These are phyloP conservation scores for Bryconaethiops microstoma DNA, from an alignment of 2,797 vertebrate species.

Conservation along the genomic window DNA sequence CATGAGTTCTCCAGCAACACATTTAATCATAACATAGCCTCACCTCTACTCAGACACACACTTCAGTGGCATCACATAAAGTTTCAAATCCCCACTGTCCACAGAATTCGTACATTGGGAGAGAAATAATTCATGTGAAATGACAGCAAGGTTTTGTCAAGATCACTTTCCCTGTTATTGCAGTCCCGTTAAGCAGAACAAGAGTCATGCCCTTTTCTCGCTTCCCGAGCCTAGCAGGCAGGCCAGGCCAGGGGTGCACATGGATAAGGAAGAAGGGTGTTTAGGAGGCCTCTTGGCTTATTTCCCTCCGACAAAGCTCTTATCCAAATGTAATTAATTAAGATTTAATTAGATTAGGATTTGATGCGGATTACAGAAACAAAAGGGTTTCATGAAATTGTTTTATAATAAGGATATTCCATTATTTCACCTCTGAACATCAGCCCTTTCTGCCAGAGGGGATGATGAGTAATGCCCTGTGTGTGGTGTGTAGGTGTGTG, in stretches of 20 bases:
- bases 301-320: slow-evolving; percentile 42
- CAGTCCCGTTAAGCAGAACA: background rate
- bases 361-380: slow-evolving; percentile 58
- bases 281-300: slow-evolving; percentile 25
- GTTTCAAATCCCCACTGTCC: too few relatives aligned
- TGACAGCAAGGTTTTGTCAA: background rate
- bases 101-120: too few relatives aligned
- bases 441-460: slow-evolving; percentile 27
- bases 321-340: slow-evolving; percentile 61
- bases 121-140: too few relatives aligned
- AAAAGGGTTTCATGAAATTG: slow-evolving; percentile 52
- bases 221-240: background rate
- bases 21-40: too few relatives aligned
- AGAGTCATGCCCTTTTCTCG: slow-evolving; percentile 2
- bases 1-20: too few relatives aligned
- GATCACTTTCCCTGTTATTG: background rate
- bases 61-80: too few relatives aligned
- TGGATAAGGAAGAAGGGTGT: slow-evolving; percentile 23
- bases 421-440: slow-evolving; percentile 39
- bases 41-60: too few relatives aligned
- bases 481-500: slow-evolving; percentile 1
- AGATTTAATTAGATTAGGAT: slow-evolving; percentile 60
- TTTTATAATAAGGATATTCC: slow-evolving; percentile 58
- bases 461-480: slow-evolving; percentile 41
- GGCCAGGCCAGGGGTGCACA: background rate